These are phyloP conservation scores for Formica selysi DNA, from an alignment of 1,140 invertebrate species.

Conservation along the genomic window DNA sequence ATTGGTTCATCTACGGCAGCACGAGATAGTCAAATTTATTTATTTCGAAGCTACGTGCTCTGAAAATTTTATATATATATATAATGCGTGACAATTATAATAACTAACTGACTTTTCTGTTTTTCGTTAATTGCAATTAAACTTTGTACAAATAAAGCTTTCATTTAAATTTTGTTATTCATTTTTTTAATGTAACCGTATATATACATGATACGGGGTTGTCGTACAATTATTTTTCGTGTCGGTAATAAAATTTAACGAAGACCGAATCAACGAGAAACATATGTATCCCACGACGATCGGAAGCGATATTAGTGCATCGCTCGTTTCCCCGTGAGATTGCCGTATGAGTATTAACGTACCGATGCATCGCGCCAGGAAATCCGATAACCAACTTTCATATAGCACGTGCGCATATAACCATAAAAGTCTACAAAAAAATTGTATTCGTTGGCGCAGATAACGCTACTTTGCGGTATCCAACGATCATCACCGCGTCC, in stretches of 20 bases:
- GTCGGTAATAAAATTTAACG: neutral
- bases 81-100: neutral
- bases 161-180: neutral
- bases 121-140: neutral
- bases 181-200: neutral
- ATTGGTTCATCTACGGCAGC: neutral
- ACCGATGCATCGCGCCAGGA: neutral
- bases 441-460: constrained; percentile 1
- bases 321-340: neutral
- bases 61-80: neutral
- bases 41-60: neutral
- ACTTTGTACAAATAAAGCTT: neutral
- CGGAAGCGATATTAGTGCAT: neutral
- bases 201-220: too few relatives aligned
- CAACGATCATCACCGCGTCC: constrained; percentile 11
- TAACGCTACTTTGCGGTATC: constrained; percentile 20
- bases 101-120: too few relatives aligned
- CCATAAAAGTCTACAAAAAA: constrained; percentile 47
- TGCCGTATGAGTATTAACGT: neutral
- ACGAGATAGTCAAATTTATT: constrained; percentile 9
- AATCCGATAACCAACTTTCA: constrained; percentile 11
- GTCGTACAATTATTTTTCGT: neutral
- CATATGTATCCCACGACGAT: neutral
- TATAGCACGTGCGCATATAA: constrained; percentile 12
- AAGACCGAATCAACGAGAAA: neutral